A percentile compares a stretch with the other conserved stretches of the same genome.
phyloP scores from a whole-genome alignment of 2,797 vertebrate species.

The Ptychadena robeensis region DNA sequence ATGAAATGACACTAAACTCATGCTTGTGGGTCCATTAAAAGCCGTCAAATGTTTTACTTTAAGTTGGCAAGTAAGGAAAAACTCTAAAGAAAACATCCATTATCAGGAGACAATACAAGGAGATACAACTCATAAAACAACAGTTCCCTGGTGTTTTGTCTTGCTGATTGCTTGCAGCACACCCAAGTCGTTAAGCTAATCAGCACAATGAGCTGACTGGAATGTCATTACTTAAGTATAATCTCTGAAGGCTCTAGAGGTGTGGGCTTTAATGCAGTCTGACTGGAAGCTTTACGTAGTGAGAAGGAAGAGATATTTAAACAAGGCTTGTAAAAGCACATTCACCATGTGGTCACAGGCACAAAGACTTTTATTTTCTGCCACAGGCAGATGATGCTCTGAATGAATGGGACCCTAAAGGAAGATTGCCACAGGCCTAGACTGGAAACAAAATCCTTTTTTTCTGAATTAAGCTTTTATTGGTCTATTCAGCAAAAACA shows the following conservation, averaged over 20 bases:
- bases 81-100: constrained; percentile 54
- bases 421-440: constrained; percentile 62
- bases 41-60: constrained; percentile 23
- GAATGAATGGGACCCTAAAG: constrained; percentile 51
- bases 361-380: constrained; percentile 56
- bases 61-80: constrained; percentile 22
- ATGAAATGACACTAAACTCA: not conserved
- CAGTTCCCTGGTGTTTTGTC: constrained; percentile 57
- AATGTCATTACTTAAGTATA: constrained; percentile 61
- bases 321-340: constrained; percentile 62
- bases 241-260: constrained; percentile 60
- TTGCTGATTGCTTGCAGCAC: constrained; percentile 55
- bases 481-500: constrained; percentile 62
- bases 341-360: constrained; percentile 48
- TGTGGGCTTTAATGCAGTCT: constrained; percentile 58
- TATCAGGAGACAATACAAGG: constrained; percentile 53
- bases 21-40: not conserved
- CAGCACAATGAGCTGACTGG: constrained; percentile 57
- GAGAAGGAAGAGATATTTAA: constrained; percentile 56
- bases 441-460: constrained; percentile 57
- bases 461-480: constrained; percentile 61
- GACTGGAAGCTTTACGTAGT: constrained; percentile 50
- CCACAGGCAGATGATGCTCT: constrained; percentile 54
- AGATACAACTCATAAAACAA: constrained; percentile 51
- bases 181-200: constrained; percentile 61